phyloP scores from a whole-genome alignment of 2,797 vertebrate genomes.

The Chaenodraco wilsoni region DNA sequence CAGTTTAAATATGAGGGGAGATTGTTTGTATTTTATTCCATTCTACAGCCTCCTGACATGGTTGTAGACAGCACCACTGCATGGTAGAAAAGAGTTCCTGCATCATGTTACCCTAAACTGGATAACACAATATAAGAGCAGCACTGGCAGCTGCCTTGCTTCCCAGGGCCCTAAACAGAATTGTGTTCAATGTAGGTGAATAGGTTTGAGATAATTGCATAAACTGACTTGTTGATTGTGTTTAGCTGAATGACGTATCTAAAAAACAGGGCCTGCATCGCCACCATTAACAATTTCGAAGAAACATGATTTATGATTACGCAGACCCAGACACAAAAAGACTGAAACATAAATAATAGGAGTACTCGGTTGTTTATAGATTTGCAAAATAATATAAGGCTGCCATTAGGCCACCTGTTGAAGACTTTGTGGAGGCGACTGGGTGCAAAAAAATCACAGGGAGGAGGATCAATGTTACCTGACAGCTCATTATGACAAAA shows the following conservation, averaged over 20 bases:
- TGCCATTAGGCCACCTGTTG: not conserved
- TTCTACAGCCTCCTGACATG: not conserved
- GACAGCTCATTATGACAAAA: not conserved
- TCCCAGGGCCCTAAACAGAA: not conserved
- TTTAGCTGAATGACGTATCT: not conserved
- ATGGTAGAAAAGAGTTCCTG: slow-evolving; percentile 43
- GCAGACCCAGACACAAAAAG: not conserved
- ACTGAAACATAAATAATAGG: too few species aligned
- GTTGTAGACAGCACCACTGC: slow-evolving; percentile 62
- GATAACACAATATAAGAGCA: not conserved
- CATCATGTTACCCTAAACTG: slow-evolving; percentile 3
- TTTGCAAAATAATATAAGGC: not conserved
- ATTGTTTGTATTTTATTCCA: not conserved
- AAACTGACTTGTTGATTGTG: not conserved
- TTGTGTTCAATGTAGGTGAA: not conserved
- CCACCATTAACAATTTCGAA: too few species aligned
- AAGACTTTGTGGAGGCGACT: not conserved
- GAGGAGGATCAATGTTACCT: not conserved
- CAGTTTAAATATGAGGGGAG: too few species aligned
- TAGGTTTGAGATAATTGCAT: not conserved
- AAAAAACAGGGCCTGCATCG: not conserved
- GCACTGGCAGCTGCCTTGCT: not conserved
- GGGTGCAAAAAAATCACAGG: not conserved
- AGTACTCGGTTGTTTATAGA: not conserved
- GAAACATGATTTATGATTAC: not conserved